Evolutionary conservation across 2,113 vertebrate species (phyloP), one percentile per base, ranked within the genome.

Genomic region (Mungos mungo): DNA sequence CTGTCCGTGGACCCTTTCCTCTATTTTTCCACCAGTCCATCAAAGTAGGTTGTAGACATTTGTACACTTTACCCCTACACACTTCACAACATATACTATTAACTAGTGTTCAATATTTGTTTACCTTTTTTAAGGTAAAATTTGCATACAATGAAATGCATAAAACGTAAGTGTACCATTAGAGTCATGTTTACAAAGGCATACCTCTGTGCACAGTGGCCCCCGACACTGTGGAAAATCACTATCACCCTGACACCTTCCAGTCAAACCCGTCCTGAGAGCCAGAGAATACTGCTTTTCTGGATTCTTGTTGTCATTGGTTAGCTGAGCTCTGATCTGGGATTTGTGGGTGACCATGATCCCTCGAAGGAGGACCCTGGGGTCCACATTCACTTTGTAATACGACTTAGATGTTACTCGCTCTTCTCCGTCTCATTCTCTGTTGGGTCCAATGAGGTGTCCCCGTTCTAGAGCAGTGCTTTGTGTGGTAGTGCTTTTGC

Each of bases 161-260:
- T 29, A 21, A 33, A 31, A 31, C 35, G 15, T 54, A 14, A 52
- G 7, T 21, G 3, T 38, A 21, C 27, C 13, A 0, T 8, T n/a
- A 27, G 41, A 54, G 72, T 50, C 7, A 6, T 8, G 76, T 79
- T 71, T 45, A 25, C 31, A 31, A 7, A 63, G 3, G 2, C 12
- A 4, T 2, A 0, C 35, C 3, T 65, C 81, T 33, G 5, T 41
- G 41, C 29, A 12, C 52, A 57, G 23, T 23, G 13, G 29, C 2
- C 18, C 45, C n/a, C 2, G 0, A n/a, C 2, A 5, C 9, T 14
- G 7, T 18, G 8, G 54, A 31, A 4, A 47, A 10, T 23, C 31
- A 38, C 38, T 3, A 0, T 12, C 19, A 2, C 29, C 82, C 74
- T 1, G 15, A 14, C 5, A n/a, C 3, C 71, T 74, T 65, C 63